A percentile compares a stretch with the other conserved stretches of the same genome.
phyloP scores from a whole-genome alignment of 2,113 vertebrate genomes.

The Ovibos moschatus region DNA sequence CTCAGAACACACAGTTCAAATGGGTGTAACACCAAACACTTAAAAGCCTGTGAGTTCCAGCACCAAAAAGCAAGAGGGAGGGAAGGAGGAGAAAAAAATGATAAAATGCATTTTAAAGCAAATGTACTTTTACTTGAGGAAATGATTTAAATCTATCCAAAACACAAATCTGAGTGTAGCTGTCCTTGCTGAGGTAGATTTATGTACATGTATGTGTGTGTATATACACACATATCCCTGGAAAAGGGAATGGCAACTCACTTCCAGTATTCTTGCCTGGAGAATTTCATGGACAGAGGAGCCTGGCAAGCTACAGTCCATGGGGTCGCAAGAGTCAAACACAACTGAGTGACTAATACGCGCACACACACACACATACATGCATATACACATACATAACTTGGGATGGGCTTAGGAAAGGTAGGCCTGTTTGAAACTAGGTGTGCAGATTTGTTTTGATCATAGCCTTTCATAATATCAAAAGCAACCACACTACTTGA shows the following conservation, averaged over 20 bases:
- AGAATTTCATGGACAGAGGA: background rate
- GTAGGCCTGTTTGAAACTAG: background rate
- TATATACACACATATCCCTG: background rate
- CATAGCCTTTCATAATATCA: background rate
- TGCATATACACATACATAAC: background rate
- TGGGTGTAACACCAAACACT: background rate
- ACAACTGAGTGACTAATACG: fast-evolving
- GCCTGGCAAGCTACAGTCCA: background rate
- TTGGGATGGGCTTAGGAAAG: background rate
- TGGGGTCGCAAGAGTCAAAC: background rate
- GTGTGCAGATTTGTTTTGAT: background rate
- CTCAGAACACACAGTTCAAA: background rate
- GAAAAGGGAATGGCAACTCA: background rate
- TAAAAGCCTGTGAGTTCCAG: background rate
- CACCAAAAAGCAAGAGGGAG: background rate
- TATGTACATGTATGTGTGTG: background rate
- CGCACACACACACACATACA: background rate
- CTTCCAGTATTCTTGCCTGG: background rate
- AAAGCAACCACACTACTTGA: background rate
- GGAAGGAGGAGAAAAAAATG: background rate
- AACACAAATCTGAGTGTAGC: background rate
- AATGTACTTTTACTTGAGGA: background rate
- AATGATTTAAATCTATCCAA: background rate
- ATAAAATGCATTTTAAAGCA: background rate
- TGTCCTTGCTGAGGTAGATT: background rate